A percentile compares a stretch with the other conserved stretches of the same genome.
Evolutionary conservation across 2,113 vertebrate genomes (phyloP).

Genomic region (Triplophysa rosa): DNA sequence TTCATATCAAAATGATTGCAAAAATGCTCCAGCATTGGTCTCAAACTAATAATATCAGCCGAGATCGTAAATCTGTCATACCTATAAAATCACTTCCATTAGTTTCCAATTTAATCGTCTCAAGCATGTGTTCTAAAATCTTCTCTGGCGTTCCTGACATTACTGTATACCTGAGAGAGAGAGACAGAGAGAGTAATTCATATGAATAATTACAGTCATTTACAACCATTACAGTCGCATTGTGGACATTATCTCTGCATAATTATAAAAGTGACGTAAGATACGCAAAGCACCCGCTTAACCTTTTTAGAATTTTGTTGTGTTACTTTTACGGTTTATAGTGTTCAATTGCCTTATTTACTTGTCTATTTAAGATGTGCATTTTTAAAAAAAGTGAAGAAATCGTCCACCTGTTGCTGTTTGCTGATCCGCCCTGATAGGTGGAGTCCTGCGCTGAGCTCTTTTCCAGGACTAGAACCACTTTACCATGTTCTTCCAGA

Average conservation of each 20-base stretch:
- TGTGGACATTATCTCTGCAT: background rate
- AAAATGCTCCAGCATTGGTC: too few species aligned
- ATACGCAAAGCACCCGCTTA: background rate
- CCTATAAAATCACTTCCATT: slow-evolving; percentile 82
- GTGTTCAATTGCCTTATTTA: too few species aligned
- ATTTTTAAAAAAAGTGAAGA: background rate
- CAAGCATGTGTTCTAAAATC: slow-evolving; percentile 91
- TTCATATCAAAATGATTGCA: too few species aligned
- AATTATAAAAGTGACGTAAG: background rate
- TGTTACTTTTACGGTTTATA: background rate
- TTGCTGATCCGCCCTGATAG: slow-evolving; percentile 75
- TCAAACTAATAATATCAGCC: background rate
- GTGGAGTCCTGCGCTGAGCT: slow-evolving; percentile 66
- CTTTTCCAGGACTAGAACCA: slow-evolving; percentile 90
- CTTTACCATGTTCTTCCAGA: slow-evolving; percentile 90
- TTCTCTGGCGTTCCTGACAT: slow-evolving; percentile 95
- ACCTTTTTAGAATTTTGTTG: background rate
- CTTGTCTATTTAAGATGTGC: background rate
- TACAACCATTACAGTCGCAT: background rate
- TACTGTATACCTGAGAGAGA: slow-evolving; percentile 81
- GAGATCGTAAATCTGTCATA: slow-evolving; percentile 46
- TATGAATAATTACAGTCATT: background rate
- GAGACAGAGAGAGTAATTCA: background rate
- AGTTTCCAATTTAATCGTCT: slow-evolving; percentile 85
- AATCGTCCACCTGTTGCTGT: slow-evolving; percentile 64